phyloP scores from a whole-genome alignment of 1,140 invertebrate genomes.

The Fopius arisanus region DNA sequence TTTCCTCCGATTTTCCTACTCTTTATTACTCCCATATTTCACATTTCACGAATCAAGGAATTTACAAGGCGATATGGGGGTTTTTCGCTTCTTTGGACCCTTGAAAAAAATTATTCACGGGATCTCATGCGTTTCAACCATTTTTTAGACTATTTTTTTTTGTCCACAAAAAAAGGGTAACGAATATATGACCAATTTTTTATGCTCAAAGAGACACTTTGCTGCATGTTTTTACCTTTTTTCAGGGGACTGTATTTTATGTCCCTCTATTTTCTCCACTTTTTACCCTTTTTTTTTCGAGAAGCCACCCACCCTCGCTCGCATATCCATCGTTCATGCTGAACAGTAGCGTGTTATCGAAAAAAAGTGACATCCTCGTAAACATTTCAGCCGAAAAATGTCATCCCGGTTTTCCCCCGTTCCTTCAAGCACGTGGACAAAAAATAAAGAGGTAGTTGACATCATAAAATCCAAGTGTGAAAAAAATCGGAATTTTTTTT shows the following conservation, averaged over 20 bases:
- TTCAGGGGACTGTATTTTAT: not conserved
- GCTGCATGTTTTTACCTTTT: not conserved
- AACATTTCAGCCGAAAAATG: not conserved
- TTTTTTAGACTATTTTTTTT: not conserved
- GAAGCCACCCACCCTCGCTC: not conserved
- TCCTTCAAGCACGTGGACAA: not conserved
- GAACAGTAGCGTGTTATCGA: not conserved
- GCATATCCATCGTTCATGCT: not conserved
- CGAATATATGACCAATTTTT: not conserved
- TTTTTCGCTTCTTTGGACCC: not conserved
- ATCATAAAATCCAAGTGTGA: not conserved
- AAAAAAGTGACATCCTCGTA: not conserved
- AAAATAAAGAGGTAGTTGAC: not conserved
- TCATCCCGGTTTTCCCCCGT: not conserved
- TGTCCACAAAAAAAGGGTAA: not conserved
- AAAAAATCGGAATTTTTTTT: not conserved
- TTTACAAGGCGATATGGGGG: not conserved
- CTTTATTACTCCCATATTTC: not conserved
- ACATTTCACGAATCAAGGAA: not conserved
- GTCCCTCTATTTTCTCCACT: not conserved
- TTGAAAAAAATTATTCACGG: not conserved
- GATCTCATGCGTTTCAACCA: not conserved
- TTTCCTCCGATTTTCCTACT: not conserved
- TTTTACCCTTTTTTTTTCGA: not conserved
- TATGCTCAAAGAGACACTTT: not conserved